Percentiles rank a stretch among this genome's conserved stretches.
Evolutionary conservation across 2,113 vertebrate genomes (phyloP).

Genomic region (Pontoporia blainvillei): DNA sequence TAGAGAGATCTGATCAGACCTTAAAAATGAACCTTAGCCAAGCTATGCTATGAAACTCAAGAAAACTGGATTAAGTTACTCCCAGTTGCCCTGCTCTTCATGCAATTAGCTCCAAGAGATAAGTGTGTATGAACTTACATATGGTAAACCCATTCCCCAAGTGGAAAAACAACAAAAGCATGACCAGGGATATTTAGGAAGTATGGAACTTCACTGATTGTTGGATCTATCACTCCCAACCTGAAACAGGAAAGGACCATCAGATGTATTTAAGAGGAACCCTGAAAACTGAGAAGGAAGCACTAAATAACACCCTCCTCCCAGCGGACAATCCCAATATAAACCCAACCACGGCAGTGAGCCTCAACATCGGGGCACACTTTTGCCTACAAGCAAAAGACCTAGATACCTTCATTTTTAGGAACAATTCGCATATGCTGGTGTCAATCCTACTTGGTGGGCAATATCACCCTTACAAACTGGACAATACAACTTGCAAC

Average conservation of each 20-base stretch:
- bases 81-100: background rate
- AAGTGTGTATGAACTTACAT: background rate
- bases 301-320: background rate
- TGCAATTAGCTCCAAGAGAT: background rate
- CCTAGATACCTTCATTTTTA: background rate
- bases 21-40: background rate
- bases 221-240: background rate
- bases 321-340: background rate
- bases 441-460: background rate
- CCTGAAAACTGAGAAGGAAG: background rate
- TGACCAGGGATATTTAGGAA: background rate
- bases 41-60: background rate
- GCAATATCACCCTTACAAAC: background rate
- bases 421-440: background rate
- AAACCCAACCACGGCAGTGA: background rate
- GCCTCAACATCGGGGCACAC: background rate
- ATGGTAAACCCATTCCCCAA: background rate
- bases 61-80: background rate
- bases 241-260: background rate
- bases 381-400: background rate
- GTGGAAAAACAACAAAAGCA: background rate
- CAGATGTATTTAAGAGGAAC: background rate
- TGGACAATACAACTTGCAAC: background rate
- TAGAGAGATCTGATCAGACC: background rate
- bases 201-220: background rate